Percentiles rank a stretch among this genome's conserved stretches.
Evolutionary conservation across 2,113 vertebrate genomes (phyloP).

Genomic region (Carassius carassius): DNA sequence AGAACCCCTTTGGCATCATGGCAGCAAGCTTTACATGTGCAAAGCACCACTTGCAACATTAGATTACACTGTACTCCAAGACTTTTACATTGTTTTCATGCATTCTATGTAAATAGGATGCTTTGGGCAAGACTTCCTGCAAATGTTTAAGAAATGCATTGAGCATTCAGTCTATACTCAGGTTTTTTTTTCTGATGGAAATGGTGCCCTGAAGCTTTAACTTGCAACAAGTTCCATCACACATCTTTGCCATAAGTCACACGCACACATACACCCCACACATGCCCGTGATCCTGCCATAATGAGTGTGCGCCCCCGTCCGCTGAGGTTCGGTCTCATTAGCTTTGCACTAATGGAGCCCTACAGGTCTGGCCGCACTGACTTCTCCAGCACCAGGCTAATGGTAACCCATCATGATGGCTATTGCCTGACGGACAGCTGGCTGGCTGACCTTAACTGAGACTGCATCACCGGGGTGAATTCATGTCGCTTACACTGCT

Average conservation of each 20-base stretch:
- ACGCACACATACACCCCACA: neutral
- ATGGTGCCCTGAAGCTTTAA: slow-evolving; percentile 26
- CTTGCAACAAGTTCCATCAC: slow-evolving; percentile 31
- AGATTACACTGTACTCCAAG: neutral
- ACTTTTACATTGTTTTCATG: slow-evolving; percentile 5
- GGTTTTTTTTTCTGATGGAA: slow-evolving; percentile 28
- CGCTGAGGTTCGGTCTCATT: slow-evolving; percentile 45
- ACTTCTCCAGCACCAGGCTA: slow-evolving; percentile 1
- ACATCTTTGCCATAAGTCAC: slow-evolving; percentile 23
- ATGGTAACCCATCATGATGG: slow-evolving; percentile 33
- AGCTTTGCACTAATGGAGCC: slow-evolving; percentile 43
- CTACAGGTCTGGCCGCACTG: neutral
- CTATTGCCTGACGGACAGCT: slow-evolving; percentile 46
- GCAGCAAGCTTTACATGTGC: neutral
- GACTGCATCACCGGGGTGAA: slow-evolving; percentile 43
- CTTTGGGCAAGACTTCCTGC: neutral
- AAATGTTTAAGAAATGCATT: slow-evolving; percentile 40
- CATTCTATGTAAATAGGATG: neutral
- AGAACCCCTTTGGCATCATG: neutral
- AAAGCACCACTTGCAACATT: neutral
- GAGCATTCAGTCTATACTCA: slow-evolving; percentile 18
- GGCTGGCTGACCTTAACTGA: slow-evolving; percentile 28
- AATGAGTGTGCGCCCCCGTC: slow-evolving; percentile 41
- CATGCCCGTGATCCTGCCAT: slow-evolving; percentile 4
- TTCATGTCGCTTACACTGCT: slow-evolving; percentile 36